These are phyloP conservation scores for Sylvia atricapilla DNA, from an alignment of 2,113 vertebrate genomes.

Conservation along the genomic window DNA sequence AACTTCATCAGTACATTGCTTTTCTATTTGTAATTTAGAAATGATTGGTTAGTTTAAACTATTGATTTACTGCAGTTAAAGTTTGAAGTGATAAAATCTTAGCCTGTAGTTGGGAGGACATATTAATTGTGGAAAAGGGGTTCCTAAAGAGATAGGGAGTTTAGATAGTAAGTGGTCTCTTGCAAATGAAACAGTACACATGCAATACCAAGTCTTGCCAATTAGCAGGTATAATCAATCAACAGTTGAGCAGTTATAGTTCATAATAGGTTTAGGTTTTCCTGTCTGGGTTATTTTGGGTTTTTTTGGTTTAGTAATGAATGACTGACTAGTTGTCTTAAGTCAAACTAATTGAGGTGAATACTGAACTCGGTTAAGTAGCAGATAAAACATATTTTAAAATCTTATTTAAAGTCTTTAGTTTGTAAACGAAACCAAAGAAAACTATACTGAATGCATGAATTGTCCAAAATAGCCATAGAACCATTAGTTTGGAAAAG, in stretches of 20 bases:
- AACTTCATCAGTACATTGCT: not conserved
- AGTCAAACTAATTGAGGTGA: not conserved
- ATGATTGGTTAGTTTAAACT: not conserved
- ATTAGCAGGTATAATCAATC: not conserved
- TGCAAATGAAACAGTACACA: not conserved
- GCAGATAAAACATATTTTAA: not conserved
- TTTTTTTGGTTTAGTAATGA: not conserved
- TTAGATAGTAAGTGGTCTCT: not conserved
- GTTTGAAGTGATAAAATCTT: not conserved
- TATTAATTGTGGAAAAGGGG: not conserved
- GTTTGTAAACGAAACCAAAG: not conserved
- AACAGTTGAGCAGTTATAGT: not conserved
- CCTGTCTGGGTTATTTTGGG: not conserved
- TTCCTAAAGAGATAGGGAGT: not conserved
- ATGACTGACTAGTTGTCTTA: not conserved
- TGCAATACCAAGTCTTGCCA: not conserved
- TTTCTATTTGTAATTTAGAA: not conserved
- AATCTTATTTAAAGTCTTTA: not conserved
- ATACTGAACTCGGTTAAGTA: not conserved
- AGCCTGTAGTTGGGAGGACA: not conserved
- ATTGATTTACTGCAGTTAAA: not conserved
- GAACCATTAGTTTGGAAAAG: not conserved
- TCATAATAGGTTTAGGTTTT: not conserved
- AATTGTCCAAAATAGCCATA: not conserved
- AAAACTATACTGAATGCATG: not conserved